These are phyloP conservation scores for Dolomedes plantarius DNA, from an alignment of 2,888 invertebrate species.

Conservation along the genomic window DNA sequence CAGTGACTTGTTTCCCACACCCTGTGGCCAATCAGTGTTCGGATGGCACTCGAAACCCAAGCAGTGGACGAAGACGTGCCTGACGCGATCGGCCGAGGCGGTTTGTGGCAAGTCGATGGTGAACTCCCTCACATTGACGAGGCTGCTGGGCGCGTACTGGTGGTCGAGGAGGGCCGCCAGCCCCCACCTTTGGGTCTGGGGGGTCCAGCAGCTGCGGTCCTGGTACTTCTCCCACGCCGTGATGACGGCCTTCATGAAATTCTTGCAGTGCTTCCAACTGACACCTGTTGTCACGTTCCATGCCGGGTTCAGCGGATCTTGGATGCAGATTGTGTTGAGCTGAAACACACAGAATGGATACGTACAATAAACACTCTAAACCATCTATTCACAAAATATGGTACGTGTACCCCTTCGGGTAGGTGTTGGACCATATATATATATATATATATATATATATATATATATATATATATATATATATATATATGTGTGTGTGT, in stretches of 20 bases:
- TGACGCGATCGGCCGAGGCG: neutral
- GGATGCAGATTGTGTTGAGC: slow-evolving; percentile 32
- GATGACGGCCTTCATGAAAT: slow-evolving; percentile 14
- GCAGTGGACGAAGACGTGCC: neutral
- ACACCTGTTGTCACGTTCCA: slow-evolving; percentile 50
- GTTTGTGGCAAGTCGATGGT: neutral
- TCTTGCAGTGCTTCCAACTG: slow-evolving; percentile 27
- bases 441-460: neutral
- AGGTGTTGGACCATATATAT: too few species aligned
- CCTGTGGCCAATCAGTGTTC: too few species aligned
- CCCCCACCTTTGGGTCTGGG: neutral
- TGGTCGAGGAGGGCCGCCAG: neutral
- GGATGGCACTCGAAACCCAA: neutral
- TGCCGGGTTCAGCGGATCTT: slow-evolving; percentile 31
- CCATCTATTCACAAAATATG: neutral
- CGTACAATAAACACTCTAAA: too few species aligned
- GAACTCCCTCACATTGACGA: neutral
- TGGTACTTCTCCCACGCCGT: slow-evolving; percentile 19
- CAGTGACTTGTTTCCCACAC: neutral
- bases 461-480: neutral
- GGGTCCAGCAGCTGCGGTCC: neutral
- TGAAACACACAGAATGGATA: too few species aligned
- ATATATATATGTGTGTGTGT: too few species aligned
- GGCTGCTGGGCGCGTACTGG: neutral
- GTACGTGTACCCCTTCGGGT: too few species aligned